Base-by-base conservation (phyloP, 2,888 invertebrate genomes). In the Exephanes ischioxanthus region DNA sequence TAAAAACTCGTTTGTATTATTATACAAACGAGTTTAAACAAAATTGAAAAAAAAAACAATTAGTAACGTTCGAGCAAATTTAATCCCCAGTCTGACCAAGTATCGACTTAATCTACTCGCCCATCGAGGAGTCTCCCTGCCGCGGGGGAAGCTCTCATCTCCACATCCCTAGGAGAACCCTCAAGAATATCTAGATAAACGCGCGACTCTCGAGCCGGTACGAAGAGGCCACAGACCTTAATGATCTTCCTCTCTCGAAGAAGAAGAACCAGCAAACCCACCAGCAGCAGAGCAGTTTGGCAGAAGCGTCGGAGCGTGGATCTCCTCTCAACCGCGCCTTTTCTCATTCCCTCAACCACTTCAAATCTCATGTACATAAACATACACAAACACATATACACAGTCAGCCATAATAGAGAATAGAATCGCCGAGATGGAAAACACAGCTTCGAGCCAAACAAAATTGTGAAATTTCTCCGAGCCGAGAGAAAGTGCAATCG, bases 101-200 rank as follows among this genome's bases (percentile, higher is more conserved):
- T 37, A 58, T 71, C 55, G 55, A 80, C 80, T 72, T 58, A 72
- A 84, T 77, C 84, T 58, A 66, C 73, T 22, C 71, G 71, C 45
- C 76, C 71, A 71, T 73, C 53, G 75, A 53, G 63, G 45, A 58
- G 51, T 55, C 79, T 58, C 45, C 68, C 73, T 63, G 68, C 45
- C 61, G 11, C 45, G 16, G 51, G 41, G 68, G 41, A 79, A 68
- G 68, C 26, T 45, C 26, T 41, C 41, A 48, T 33, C 48, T 68
- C 70, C 30, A 9, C 37, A 26, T 51, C 70, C 6, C 26, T 7
- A 14, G 63, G 63, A 63, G 26, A 63, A 75, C 70, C 63, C 79
- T 83, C 53, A 58, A 61, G 71, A 9, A 84, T 71, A 71, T 84
- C 80, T 71, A 72, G 76, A 84, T 84, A 84, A 84, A 72, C 84